Evolutionary conservation across 2,113 vertebrate genomes (phyloP), one percentile per base, ranked within the genome.

Genomic region (Columba livia): DNA sequence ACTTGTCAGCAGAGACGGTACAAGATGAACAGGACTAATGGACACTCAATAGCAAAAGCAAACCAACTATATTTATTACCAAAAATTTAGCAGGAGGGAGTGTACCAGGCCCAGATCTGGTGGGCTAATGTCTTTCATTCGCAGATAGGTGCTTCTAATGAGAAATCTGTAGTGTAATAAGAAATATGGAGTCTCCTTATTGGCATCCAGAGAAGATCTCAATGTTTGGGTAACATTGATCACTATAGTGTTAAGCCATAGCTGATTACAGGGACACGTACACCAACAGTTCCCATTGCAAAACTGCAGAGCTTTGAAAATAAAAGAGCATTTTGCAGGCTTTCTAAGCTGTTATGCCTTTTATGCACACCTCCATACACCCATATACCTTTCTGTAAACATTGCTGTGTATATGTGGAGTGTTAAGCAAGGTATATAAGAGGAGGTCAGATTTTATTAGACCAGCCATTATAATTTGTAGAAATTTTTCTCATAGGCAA

Each of bases 221-320:
- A 72, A 18, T 19, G 18, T 61, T 31, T 72, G 31, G 16, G 36
- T 79, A 25, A 61, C 44, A 32, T 0, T 42, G 21, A 36, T 34
- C 11, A 21, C 16, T 8, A 29, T 18, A 31, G 62, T 50, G 51
- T 32, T 66, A 71, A 86, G 42, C 29, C 4, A 5, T 29, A 69
- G 10, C 8, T 75, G 32, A 87, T 72, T 74, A 50, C 16, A 44
- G 21, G 20, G 15, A 34, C 34, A 18, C 11, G 26, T 65, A 40
- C 5, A 47, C 23, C 23, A 40, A 29, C 0, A 0, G 26, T 23
- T 72, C 31, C 71, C 34, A 31, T 36, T 69, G 42, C 20, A 79
- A 77, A 72, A n/a, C 14, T 77, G 40, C 9, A 57, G 31, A 70
- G 21, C 8, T 74, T 85, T 71, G 38, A 54, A 56, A 58, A 62